These are phyloP conservation scores for Uloborus plumipes DNA, from an alignment of 2,888 invertebrate genomes.

Conservation along the genomic window DNA sequence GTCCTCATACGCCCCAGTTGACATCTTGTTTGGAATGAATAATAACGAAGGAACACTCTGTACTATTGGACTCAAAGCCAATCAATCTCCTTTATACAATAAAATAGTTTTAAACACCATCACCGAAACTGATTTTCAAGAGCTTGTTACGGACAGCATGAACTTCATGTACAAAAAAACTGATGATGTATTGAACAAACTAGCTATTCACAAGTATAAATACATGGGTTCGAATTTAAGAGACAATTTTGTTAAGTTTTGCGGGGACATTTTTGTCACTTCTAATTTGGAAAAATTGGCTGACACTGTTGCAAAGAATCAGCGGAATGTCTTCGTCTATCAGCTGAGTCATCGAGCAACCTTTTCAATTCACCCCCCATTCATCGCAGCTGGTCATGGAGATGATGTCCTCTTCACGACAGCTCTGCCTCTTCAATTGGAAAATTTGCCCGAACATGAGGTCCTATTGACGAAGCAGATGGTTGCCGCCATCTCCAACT, in stretches of 20 bases:
- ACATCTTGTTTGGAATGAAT: conserved; percentile 68
- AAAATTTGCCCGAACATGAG: conserved; percentile 21
- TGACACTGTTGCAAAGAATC: conserved; percentile 2
- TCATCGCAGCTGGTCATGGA: conserved; percentile 66
- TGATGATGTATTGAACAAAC: conserved; percentile 17
- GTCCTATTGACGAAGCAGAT: conserved; percentile 36
- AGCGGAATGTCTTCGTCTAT: conserved; percentile 67
- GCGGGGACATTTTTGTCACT: conserved; percentile 64
- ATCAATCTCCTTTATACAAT: conserved; percentile 56
- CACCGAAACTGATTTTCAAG: conserved; percentile 47
- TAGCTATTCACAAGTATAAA: conserved; percentile 32
- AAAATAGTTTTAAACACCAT: conserved; percentile 63
- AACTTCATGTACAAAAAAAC: conserved; percentile 29
- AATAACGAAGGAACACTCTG: conserved; percentile 68
- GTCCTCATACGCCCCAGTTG: conserved; percentile 55
- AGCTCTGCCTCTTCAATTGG: conserved; percentile 57
- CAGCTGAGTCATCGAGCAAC: conserved; percentile 68
- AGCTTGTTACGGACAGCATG: conserved; percentile 48
- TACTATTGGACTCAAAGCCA: conserved; percentile 63
- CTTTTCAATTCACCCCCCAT: conserved; percentile 66
- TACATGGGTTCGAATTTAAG: neutral
- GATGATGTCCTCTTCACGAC: conserved; percentile 65
- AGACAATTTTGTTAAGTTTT: conserved; percentile 60
- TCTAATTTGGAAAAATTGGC: conserved; percentile 49
- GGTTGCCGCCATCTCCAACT: conserved; percentile 43